phyloP scores from a whole-genome alignment of 2,888 invertebrate species.

The Onchidella celtica region DNA sequence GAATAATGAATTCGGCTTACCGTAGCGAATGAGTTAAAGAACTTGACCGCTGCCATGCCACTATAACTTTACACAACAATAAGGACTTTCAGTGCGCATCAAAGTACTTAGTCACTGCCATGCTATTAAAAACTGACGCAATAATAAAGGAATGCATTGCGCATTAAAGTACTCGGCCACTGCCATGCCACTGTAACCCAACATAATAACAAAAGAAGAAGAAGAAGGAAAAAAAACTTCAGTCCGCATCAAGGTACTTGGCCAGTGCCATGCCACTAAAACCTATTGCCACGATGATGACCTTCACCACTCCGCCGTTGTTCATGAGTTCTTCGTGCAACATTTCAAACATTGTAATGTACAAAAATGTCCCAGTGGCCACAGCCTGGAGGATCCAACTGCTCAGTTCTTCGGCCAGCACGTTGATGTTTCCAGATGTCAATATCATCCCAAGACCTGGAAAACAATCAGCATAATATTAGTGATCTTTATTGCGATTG shows the following conservation, averaged over 20 bases:
- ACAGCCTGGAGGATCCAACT: conserved; percentile 85
- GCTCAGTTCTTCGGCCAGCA: conserved; percentile 4
- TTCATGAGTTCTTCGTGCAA: conserved; percentile 79
- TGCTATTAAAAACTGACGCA: too few species aligned
- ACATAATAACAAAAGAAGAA: conserved; percentile 55
- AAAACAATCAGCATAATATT: neutral
- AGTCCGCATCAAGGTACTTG: conserved; percentile 52
- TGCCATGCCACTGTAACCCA: conserved; percentile 65
- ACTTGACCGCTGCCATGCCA: too few species aligned
- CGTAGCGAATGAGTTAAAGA: too few species aligned
- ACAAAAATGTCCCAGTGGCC: conserved; percentile 93
- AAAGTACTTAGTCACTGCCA: too few species aligned
- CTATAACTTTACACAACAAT: too few species aligned
- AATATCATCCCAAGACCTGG: conserved; percentile 49
- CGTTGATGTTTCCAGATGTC: conserved; percentile 41
- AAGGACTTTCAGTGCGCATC: too few species aligned
- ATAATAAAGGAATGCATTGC: too few species aligned
- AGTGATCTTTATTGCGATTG: too few species aligned
- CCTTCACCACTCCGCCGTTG: neutral
- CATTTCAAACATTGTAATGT: conserved; percentile 97
- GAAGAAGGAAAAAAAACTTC: too few species aligned
- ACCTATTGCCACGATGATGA: conserved; percentile 61
- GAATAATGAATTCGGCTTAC: too few species aligned
- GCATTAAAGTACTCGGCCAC: too few species aligned
- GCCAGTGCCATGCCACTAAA: conserved; percentile 63